These are phyloP conservation scores for Drosophila subquinaria DNA, from an alignment of 2,888 invertebrate genomes.

Conservation along the genomic window DNA sequence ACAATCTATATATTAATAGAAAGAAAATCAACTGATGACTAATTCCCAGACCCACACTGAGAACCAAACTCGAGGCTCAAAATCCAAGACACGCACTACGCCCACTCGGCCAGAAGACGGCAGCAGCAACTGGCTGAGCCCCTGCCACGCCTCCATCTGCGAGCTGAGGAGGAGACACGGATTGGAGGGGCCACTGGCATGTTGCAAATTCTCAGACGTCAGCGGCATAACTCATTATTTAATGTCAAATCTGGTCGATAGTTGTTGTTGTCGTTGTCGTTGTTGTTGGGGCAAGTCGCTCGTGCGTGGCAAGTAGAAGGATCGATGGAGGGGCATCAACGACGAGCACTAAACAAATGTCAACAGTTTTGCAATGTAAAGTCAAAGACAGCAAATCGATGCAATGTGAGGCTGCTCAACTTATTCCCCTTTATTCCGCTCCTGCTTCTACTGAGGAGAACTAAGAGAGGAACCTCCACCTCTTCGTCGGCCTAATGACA, in stretches of 20 bases:
- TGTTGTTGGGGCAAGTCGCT: slow-evolving; percentile 40
- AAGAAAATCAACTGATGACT: slow-evolving; percentile 50
- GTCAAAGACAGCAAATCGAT: slow-evolving; percentile 65
- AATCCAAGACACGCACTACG: slow-evolving; percentile 44
- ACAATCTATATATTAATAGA: slow-evolving; percentile 44
- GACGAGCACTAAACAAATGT: slow-evolving; percentile 57
- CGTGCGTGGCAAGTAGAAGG: slow-evolving; percentile 28
- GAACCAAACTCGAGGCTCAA: slow-evolving; percentile 19
- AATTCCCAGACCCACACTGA: slow-evolving; percentile 46
- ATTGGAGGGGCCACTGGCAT: slow-evolving; percentile 34
- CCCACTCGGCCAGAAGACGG: slow-evolving; percentile 37
- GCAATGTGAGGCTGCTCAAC: slow-evolving; percentile 28
- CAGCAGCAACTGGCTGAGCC: slow-evolving; percentile 15
- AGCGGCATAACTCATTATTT: slow-evolving; percentile 79
- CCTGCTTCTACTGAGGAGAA: not conserved
- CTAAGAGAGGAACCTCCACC: not conserved
- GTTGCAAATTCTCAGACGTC: slow-evolving; percentile 75
- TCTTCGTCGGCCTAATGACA: slow-evolving; percentile 79
- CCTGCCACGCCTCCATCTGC: slow-evolving; percentile 12
- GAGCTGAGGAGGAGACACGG: not conserved
- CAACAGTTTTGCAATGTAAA: slow-evolving; percentile 64
- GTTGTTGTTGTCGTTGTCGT: slow-evolving; percentile 28
- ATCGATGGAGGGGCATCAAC: slow-evolving; percentile 32
- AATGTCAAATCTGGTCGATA: slow-evolving; percentile 77
- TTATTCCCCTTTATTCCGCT: not conserved